Percentiles rank a stretch among this genome's conserved stretches.
Evolutionary conservation across 2,888 invertebrate species (phyloP).

Genomic region (Eudemis profundana): DNA sequence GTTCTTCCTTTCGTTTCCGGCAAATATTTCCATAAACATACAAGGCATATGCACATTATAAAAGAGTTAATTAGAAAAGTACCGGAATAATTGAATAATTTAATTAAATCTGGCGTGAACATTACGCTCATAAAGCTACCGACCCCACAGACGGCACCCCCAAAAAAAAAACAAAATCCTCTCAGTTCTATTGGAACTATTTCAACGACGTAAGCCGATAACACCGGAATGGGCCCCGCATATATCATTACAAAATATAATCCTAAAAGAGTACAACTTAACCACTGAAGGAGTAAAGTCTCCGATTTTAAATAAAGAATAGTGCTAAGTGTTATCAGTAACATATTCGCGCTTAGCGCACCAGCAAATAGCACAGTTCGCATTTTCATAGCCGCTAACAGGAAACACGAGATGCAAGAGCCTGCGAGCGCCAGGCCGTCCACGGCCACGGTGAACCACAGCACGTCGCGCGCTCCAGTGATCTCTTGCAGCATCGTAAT

Average conservation of each 20-base stretch:
- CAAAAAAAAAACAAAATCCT: background rate
- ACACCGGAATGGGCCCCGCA: background rate
- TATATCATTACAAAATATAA: background rate
- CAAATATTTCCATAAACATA: background rate
- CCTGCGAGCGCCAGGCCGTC: background rate
- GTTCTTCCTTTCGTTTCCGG: constrained; percentile 1
- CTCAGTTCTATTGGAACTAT: background rate
- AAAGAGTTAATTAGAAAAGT: background rate
- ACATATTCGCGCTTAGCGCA: background rate
- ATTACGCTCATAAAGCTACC: background rate
- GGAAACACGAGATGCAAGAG: background rate
- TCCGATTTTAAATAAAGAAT: background rate
- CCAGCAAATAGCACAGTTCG: background rate
- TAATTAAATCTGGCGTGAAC: background rate
- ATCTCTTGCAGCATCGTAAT: background rate
- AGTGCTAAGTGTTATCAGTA: background rate
- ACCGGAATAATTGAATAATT: background rate
- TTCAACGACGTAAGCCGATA: background rate
- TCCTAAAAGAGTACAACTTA: background rate
- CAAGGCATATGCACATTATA: background rate
- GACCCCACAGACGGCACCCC: background rate
- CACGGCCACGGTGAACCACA: background rate
- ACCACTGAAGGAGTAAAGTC: background rate
- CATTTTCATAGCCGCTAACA: background rate
- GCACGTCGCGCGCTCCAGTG: background rate